Evolutionary conservation across 2,888 invertebrate genomes (phyloP).

Genomic region (Choristoneura rosaceana): DNA sequence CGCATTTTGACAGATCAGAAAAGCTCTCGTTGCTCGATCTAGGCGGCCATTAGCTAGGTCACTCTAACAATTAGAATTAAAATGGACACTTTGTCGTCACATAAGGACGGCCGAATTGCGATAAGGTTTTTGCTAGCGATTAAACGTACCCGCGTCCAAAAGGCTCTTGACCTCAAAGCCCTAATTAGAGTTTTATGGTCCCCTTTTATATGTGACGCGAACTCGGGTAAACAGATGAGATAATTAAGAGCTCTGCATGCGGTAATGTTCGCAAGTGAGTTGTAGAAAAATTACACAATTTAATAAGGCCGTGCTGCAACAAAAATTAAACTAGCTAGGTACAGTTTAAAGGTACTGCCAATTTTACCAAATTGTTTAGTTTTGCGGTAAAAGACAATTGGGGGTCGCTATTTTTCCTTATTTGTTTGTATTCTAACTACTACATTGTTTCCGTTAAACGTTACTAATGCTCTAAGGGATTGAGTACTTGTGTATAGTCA

Average conservation of each 20-base stretch:
- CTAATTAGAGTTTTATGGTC: constrained; percentile 27
- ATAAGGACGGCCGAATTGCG: constrained; percentile 11
- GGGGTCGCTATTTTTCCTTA: no score
- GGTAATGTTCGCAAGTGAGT: background rate
- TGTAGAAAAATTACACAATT: background rate
- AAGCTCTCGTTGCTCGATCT: background rate
- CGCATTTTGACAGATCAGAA: no score
- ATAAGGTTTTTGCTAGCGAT: constrained; percentile 14
- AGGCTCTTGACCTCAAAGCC: constrained; percentile 10
- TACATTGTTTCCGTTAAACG: no score
- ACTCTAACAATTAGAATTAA: constrained; percentile 19
- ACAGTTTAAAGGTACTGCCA: no score
- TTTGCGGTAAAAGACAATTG: no score
- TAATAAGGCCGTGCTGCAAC: no score
- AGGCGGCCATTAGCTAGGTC: constrained; percentile 1
- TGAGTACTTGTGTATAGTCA: background rate
- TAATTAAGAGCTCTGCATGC: constrained; percentile 22
- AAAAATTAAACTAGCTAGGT: no score
- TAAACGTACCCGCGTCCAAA: constrained; percentile 9
- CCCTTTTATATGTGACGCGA: constrained; percentile 6
- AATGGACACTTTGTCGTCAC: constrained; percentile 18
- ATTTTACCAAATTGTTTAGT: no score
- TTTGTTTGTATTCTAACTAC: no score
- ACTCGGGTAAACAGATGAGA: constrained; percentile 5
- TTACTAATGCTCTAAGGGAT: no score